phyloP scores from a whole-genome alignment of 2,113 vertebrate genomes.

The Leptobrachium ailaonicum region DNA sequence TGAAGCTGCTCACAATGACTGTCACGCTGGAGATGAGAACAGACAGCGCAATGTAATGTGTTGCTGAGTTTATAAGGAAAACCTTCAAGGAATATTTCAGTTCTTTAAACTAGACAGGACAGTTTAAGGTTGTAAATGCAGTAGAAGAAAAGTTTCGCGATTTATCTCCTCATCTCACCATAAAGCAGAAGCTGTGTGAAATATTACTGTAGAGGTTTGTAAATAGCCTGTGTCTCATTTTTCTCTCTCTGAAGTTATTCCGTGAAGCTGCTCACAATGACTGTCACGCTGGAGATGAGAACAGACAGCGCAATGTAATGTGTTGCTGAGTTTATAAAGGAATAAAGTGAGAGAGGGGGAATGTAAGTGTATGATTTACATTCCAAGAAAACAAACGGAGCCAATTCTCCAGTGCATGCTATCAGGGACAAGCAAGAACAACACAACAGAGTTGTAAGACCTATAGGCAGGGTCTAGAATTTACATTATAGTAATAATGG shows the following conservation, averaged over 20 bases:
- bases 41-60: conserved; percentile 44
- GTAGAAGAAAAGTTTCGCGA: too few species aligned
- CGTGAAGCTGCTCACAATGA: too few species aligned
- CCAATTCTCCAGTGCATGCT: conserved; percentile 17
- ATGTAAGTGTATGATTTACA: conserved; percentile 42
- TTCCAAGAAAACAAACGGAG: conserved; percentile 33
- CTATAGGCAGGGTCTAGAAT: neutral
- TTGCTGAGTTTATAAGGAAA: conserved; percentile 19
- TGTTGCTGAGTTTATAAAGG: conserved; percentile 36
- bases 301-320: too few species aligned
- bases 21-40: conserved; percentile 40
- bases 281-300: too few species aligned
- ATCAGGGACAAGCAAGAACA: conserved; percentile 12
- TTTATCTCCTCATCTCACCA: too few species aligned
- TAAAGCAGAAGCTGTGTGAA: too few species aligned
- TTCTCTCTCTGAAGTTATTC: too few species aligned
- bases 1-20: conserved; percentile 45
- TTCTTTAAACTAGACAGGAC: conserved; percentile 32
- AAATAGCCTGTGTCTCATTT: too few species aligned
- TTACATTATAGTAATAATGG: conserved; percentile 8
- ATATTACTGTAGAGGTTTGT: too few species aligned
- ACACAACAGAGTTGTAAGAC: conserved; percentile 23
- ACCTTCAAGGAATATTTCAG: conserved; percentile 32
- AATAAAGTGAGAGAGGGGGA: conserved; percentile 34
- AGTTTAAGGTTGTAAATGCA: too few species aligned